phyloP scores from a whole-genome alignment of 2,888 invertebrate genomes.

The Chymomyza procnemis region DNA sequence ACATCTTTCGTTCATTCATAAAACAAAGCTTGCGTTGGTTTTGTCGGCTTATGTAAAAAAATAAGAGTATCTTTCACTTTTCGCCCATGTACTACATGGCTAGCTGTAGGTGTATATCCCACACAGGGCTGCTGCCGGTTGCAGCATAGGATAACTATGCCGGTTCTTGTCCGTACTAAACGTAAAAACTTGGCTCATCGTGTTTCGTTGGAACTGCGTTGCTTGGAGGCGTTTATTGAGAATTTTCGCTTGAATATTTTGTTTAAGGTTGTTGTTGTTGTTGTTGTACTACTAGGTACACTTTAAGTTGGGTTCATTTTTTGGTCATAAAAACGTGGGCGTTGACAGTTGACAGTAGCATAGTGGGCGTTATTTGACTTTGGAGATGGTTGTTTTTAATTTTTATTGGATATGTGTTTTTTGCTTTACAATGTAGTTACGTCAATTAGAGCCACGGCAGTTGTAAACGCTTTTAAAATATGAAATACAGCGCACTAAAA shows the following conservation, averaged over 20 bases:
- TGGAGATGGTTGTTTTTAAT: slow-evolving; percentile 34
- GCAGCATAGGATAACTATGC: slow-evolving; percentile 18
- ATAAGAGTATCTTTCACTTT: slow-evolving; percentile 51
- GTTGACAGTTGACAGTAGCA: slow-evolving; percentile 26
- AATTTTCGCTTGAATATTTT: slow-evolving; percentile 44
- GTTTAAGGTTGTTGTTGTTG: slow-evolving; percentile 21
- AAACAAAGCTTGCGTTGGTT: slow-evolving; percentile 39
- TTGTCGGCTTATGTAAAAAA: slow-evolving; percentile 56
- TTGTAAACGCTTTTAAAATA: background rate
- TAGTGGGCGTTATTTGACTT: slow-evolving; percentile 27
- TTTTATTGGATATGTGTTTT: slow-evolving; percentile 7
- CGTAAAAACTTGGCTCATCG: slow-evolving; percentile 12
- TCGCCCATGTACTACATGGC: background rate
- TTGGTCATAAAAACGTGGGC: slow-evolving; percentile 58
- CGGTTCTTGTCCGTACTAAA: slow-evolving; percentile 51
- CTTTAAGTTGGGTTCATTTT: slow-evolving; percentile 50
- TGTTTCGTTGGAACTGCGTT: background rate
- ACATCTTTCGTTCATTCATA: slow-evolving; percentile 60
- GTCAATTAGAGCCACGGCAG: background rate
- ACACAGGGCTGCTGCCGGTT: background rate
- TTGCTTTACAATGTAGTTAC: background rate
- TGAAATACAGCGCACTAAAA: background rate
- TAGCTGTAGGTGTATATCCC: background rate
- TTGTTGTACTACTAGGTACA: slow-evolving; percentile 25
- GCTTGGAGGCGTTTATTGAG: slow-evolving; percentile 56